A percentile compares a stretch with the other conserved stretches of the same genome.
Evolutionary conservation across 2,888 invertebrate genomes (phyloP).

Genomic region (Colletes collaris): DNA sequence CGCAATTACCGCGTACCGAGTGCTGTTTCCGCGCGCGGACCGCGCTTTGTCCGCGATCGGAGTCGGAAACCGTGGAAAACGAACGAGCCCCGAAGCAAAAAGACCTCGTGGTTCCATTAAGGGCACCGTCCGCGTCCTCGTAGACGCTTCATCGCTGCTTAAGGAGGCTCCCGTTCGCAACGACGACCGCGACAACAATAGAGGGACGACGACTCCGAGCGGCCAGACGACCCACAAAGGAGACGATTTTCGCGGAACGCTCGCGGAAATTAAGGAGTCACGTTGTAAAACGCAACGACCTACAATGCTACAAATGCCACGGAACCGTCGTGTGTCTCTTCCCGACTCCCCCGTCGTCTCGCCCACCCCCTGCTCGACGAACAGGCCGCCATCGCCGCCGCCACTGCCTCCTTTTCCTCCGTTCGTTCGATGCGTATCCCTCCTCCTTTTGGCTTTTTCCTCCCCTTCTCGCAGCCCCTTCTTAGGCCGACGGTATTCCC

Average conservation of each 20-base stretch:
- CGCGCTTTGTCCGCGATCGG: conserved; percentile 31
- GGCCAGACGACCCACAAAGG: background rate
- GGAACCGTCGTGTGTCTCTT: conserved; percentile 69
- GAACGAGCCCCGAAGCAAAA: conserved; percentile 40
- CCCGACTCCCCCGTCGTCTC: conserved; percentile 50
- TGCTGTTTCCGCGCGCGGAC: conserved; percentile 42
- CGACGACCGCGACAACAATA: conserved; percentile 10
- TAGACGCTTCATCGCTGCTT: conserved; percentile 53
- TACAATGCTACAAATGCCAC: conserved; percentile 80
- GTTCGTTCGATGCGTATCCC: conserved; percentile 50
- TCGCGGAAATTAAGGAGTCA: conserved; percentile 77
- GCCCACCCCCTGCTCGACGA: conserved; percentile 47
- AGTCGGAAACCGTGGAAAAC: conserved; percentile 45
- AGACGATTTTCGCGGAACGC: conserved; percentile 18
- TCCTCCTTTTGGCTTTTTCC: conserved; percentile 63
- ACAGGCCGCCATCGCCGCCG: conserved; percentile 44
- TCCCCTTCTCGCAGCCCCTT: conserved; percentile 66
- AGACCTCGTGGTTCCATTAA: conserved; percentile 37
- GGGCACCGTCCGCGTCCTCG: conserved; percentile 40
- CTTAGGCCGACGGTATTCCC: conserved; percentile 62
- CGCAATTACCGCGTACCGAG: conserved; percentile 50
- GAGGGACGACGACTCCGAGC: background rate
- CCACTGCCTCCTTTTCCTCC: conserved; percentile 61
- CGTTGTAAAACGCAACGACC: conserved; percentile 82
- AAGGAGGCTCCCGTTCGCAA: conserved; percentile 30